Base-by-base conservation (phyloP, 2,888 invertebrate genomes). In the Drosophila kanekoi region DNA sequence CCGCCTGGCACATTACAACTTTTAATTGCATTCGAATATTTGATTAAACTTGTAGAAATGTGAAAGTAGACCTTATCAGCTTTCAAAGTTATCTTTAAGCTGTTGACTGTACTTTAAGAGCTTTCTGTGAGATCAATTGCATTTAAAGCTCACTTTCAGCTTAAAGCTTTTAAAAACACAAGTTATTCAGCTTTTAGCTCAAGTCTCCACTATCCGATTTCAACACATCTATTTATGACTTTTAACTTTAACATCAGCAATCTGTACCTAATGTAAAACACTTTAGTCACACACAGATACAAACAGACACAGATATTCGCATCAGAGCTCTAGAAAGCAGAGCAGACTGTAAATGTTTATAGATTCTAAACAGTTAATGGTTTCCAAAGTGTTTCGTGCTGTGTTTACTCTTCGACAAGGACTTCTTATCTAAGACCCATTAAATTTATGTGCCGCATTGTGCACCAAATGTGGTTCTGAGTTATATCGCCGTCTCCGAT, bases 391-490 rank as follows among this genome's bases (percentile, higher is more conserved):
- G 66, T 60, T 75, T 45, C 63, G 61, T 61, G 40, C 62, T 64
- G 66, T 72, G 35, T 66, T 57, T 72, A 44, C 56, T 56, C 37
- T 77, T 77, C 78, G 77, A 68, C 64, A 69, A 70, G 59, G 44
- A 60, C 57, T 70, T 77, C 82, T 85, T 82, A 82, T 82, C 81
- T 82, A 85, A 85, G 74, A 79, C 72, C 79, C 58, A 64, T 82
- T 72, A 79, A 85, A 85, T 85, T 82, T 84, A 81, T 81, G 70
- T 74, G 77, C 77, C 67, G 61, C 80, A 76, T 62, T 60, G 77
- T 77, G 77, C 43, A 53, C 37, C 67, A 68, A 71, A 77, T 79
- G 80, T 77, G 83, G 65, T 60, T 59, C 63, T 54, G 58, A 74
- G 66, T 63, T 75, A 71, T 75, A 58, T 68, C 67, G 28, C 37